Percentiles rank a stretch among this genome's conserved stretches.
Evolutionary conservation across 2,888 invertebrate species (phyloP).

Genomic region (Hypena proboscidalis): DNA sequence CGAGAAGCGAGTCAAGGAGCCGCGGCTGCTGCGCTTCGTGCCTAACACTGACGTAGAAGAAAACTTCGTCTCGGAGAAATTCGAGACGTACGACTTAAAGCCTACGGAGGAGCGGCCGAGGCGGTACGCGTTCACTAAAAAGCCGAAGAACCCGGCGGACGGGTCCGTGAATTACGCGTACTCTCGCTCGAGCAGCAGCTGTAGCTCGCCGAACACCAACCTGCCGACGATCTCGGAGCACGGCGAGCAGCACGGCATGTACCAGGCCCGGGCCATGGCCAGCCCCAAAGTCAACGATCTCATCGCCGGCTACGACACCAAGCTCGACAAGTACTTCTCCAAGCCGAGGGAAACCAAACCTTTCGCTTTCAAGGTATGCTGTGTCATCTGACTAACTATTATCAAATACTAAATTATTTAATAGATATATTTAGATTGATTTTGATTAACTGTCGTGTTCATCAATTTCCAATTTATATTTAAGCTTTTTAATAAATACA

Average conservation of each 20-base stretch:
- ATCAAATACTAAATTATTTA: background rate
- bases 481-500: conserved; percentile 12
- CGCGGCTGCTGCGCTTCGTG: conserved; percentile 72
- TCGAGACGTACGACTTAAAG: conserved; percentile 75
- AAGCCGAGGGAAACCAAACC: conserved; percentile 70
- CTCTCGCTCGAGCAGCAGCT: conserved; percentile 76
- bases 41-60: conserved; percentile 75
- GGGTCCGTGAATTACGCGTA: conserved; percentile 78
- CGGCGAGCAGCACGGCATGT: conserved; percentile 72
- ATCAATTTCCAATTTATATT: too few relatives aligned
- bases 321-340: conserved; percentile 76
- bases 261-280: conserved; percentile 59
- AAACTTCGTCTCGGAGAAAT: conserved; percentile 72
- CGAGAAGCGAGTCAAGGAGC: conserved; percentile 77
- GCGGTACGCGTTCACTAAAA: conserved; percentile 72
- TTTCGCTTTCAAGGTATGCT: conserved; percentile 71
- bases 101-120: conserved; percentile 68
- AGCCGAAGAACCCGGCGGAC: conserved; percentile 74
- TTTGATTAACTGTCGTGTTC: too few relatives aligned
- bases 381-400: conserved; percentile 19
- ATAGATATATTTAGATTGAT: too few relatives aligned
- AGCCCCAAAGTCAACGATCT: conserved; percentile 52
- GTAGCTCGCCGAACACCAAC: conserved; percentile 76
- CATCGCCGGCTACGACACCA: conserved; percentile 64
- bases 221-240: conserved; percentile 79